Conservation (phyloP, 2,888 invertebrate genomes). For the Torymus aiolomorphi region DNA sequence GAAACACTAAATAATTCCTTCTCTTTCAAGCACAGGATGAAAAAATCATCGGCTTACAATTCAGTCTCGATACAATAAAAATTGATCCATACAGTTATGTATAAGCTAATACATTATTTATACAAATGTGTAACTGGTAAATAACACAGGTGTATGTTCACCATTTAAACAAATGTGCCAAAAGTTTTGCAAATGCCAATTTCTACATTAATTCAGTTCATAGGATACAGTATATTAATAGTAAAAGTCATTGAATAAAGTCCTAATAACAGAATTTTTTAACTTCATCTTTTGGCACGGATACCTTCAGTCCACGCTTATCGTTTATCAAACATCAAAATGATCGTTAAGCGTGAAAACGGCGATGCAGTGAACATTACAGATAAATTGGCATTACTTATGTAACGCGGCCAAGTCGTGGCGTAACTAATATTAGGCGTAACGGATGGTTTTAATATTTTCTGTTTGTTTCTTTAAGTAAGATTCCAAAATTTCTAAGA, state of each 20-base stretch:
- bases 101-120: constrained; percentile 31
- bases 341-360: not conserved
- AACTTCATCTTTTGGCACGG: constrained; percentile 26
- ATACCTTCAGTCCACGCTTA: not conserved
- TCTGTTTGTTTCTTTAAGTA: constrained; percentile 4
- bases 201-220: no score
- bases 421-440: constrained; percentile 6
- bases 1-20: constrained; percentile 18
- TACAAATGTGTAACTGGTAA: constrained; percentile 21
- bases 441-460: constrained; percentile 4
- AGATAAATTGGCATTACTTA: constrained; percentile 8
- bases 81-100: constrained; percentile 36
- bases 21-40: constrained; percentile 10
- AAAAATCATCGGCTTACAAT: constrained; percentile 32
- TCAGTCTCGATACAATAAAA: constrained; percentile 44
- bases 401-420: not conserved
- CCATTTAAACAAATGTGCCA: constrained; percentile 5
- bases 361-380: constrained; percentile 1
- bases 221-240: no score
- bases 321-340: not conserved
- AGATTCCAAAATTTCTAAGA: no score
- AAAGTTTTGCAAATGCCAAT: not conserved
- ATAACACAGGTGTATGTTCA: not conserved
- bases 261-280: not conserved
- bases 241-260: no score